A percentile compares a stretch with the other conserved stretches of the same genome.
These are phyloP conservation scores for Orthonevra nobilis DNA, from an alignment of 2,888 invertebrate genomes.

Conservation along the genomic window DNA sequence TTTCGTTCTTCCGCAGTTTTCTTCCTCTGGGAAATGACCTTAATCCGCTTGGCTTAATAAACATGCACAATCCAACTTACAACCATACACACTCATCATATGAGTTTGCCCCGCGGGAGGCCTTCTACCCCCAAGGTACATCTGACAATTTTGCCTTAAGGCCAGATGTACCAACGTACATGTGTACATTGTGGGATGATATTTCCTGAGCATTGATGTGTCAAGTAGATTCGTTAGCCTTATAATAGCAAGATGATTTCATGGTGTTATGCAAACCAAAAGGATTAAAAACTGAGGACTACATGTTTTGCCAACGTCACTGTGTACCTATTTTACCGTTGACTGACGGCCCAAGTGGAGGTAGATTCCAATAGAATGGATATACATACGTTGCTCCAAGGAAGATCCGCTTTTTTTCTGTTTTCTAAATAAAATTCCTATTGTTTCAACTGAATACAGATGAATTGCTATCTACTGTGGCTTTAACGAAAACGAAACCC, in stretches of 20 bases:
- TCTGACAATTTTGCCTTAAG: constrained; percentile 21
- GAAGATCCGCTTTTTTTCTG: too few species aligned
- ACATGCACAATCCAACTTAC: constrained; percentile 55
- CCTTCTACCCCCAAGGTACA: constrained; percentile 3
- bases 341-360: constrained; percentile 14
- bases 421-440: too few species aligned
- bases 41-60: constrained; percentile 65
- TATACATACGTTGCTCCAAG: too few species aligned
- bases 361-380: too few species aligned
- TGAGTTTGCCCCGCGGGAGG: constrained; percentile 22
- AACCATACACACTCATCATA: constrained; percentile 29
- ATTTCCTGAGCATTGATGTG: constrained; percentile 7
- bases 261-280: constrained; percentile 5
- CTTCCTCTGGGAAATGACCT: constrained; percentile 64
- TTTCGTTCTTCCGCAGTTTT: constrained; percentile 62
- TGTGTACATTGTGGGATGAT: constrained; percentile 7
- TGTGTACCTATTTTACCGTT: constrained; percentile 1
- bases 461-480: neutral
- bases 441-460: constrained; percentile 2
- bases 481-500: neutral
- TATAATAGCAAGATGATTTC: constrained; percentile 8
- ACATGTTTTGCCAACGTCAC: neutral
- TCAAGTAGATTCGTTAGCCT: constrained; percentile 18
- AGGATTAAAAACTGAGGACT: constrained; percentile 21
- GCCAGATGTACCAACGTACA: neutral